Base-by-base conservation (phyloP, 2,888 invertebrate species). In the Deroplatys truncata region DNA sequence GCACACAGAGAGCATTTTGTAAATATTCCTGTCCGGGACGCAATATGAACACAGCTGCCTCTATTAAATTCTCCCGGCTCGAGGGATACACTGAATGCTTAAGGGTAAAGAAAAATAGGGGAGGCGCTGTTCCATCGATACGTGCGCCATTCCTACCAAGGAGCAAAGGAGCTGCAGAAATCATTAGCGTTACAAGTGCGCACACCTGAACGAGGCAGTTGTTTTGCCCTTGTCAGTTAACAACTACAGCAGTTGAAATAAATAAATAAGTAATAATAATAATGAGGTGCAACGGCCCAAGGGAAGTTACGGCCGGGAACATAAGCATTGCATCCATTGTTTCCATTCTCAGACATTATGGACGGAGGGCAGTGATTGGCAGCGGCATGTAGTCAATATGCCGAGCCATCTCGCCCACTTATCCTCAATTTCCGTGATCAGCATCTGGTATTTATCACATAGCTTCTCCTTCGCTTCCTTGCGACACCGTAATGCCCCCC, bases 61-160 rank as follows among this genome's bases (percentile, higher is more conserved):
- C 91, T 91, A 91, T 91, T 91, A 91, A 91, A 91, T 91, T 91
- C 91, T 91, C 91, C 91, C 91, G 90, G 91, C 90, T 91, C 91
- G 91, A n/a, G 86, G 86, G 84, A 84, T 88, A 89, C 88, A 88
- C 89, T 88, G 90, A 90, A 86, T 84, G 85, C 43, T 35, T 28
- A 25, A n/a, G 29, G 82, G 82, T 28, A 82, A 28, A 49, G 15
- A 35, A 43, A 88, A 82, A 3, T 83, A 29, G 43, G 43, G 35
- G 49, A 56, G 87, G 25, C 29, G 10, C 87, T 25, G 56, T 7
- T 84, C 31, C 72, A 43, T 29, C 87, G n/a, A n/a, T 82, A 49
- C 35, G 29, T 35, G 82, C 88, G 10, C 28, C 31, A 10, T 28
- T 28, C 82, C 28, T 43, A 13, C 16, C 16, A n/a, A 84, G 25